Evolutionary conservation across 2,113 vertebrate species (phyloP), one percentile per base, ranked within the genome.

Genomic region (Mormoops blainvillei): DNA sequence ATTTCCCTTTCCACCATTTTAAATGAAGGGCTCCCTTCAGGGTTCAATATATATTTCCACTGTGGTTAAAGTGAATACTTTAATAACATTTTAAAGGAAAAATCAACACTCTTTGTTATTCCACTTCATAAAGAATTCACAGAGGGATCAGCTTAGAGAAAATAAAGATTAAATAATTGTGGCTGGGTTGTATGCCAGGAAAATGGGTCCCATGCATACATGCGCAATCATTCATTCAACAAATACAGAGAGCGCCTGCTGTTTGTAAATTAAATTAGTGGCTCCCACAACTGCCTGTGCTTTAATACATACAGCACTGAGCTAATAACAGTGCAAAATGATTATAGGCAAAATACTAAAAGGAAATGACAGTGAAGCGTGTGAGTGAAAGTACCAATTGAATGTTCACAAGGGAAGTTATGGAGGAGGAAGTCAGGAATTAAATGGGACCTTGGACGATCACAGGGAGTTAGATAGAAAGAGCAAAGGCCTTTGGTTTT

Each of bases 161-260:
- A 95, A 95, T 90, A 92, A 95, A 85, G 68, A 78, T 70, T 87
- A 95, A 94, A 91, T 95, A 90, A 78, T 77, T 83, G 63, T 95
- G 52, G 7, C 19, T 80, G 73, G 22, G 20, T 65, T 88, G 71
- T 67, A 85, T 71, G 61, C 52, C 31, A 94, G 41, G 33, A 93
- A 97, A 96, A 92, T 83, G 56, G 71, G 28, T 94, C 70, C 82
- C 38, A 81, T 85, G 61, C 54, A 87, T 63, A 70, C 5, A 84
- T 26, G 7, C 15, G 45, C n/a, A 76, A 78, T 88, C 80, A 92
- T 43, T 95, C 71, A 94, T 85, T 96, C 43, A n/a, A 76, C 45
- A 95, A 83, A 67, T 41, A 84, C 0, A 38, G 48, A 73, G 41
- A 95, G 10, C 1, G 45, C 81, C 67, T 89, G 54, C 54, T 96